Conservation (phyloP, 1,140 invertebrate genomes). For the Potamilus streckersoni region DNA sequence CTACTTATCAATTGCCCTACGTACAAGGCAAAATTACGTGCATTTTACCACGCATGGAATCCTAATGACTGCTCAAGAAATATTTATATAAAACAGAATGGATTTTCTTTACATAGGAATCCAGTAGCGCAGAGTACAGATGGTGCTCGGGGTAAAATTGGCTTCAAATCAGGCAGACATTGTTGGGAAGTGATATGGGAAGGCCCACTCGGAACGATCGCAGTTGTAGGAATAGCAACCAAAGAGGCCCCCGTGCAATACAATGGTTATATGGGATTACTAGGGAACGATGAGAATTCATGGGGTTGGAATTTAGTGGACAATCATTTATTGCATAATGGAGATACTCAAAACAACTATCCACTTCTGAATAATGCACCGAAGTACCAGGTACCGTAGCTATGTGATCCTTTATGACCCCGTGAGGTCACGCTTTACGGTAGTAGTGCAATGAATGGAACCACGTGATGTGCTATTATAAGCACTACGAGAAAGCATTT, state of each 20-base stretch:
- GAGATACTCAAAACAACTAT: conserved; percentile 95
- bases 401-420: too few relatives aligned
- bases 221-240: conserved; percentile 83
- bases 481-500: too few relatives aligned
- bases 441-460: too few relatives aligned
- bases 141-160: conserved; percentile 92
- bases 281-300: conserved; percentile 96
- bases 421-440: too few relatives aligned
- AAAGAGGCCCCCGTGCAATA: conserved; percentile 90
- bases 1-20: conserved; percentile 88
- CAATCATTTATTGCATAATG: conserved; percentile 97
- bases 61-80: conserved; percentile 96
- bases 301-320: conserved; percentile 99
- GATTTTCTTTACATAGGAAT: conserved; percentile 97
- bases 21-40: conserved; percentile 94
- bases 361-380: conserved; percentile 96
- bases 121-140: conserved; percentile 99
- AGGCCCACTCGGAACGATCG: conserved; percentile 84
- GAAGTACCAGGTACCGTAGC: conserved; percentile 87
- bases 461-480: too few relatives aligned
- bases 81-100: conserved; percentile 96
- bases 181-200: conserved; percentile 99
- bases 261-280: conserved; percentile 92
- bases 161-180: conserved; percentile 92
- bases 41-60: conserved; percentile 97